Evolutionary conservation across 2,888 invertebrate genomes (phyloP), one percentile per base, ranked within the genome.

Genomic region (Helleia helle): DNA sequence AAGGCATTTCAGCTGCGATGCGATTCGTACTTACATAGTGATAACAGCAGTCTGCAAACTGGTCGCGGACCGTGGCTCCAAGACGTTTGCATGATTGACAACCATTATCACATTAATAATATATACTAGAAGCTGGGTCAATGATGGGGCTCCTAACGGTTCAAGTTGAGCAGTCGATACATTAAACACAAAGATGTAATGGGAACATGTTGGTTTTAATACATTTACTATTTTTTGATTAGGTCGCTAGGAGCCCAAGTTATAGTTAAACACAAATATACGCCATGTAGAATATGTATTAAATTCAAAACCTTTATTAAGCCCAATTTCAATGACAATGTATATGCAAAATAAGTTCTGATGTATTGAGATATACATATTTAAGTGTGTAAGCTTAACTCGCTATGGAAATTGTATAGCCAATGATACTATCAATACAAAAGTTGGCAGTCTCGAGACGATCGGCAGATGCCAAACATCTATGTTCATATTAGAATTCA

Each of bases 41-140:
- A 56, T 62, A 67, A 66, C 63, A 60, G 71, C 59, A 65, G 70
- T 65, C 75, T 65, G 79, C 80, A 62, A 66, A 65, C 72, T 61
- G 72, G 71, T 66, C 68, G 71, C 68, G 63, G 65, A 64, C 52
- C 54, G 67, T 58, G 62, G 65, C 80, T 77, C 81, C 81, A 63
- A 66, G 69, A 51, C 58, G 81, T 74, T 75, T 70, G 84, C 84
- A 83, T 83, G 81, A 83, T 77, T 70, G 81, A 83, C 80, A 84
- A 84, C 80, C 81, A 83, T 81, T 71, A 79, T 76, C 63, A 79
- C 66, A 83, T 83, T 84, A 83, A 81, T 83, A 79, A 64, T 71
- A 71, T 65, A 70, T 62, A 75, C 71, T 71, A 77, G 57, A 76
- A 76, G 74, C 79, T 67, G 55, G 50, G 63, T 61, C 65, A 59